phyloP scores from a whole-genome alignment of 2,888 invertebrate species.

The Anticlea derivata region DNA sequence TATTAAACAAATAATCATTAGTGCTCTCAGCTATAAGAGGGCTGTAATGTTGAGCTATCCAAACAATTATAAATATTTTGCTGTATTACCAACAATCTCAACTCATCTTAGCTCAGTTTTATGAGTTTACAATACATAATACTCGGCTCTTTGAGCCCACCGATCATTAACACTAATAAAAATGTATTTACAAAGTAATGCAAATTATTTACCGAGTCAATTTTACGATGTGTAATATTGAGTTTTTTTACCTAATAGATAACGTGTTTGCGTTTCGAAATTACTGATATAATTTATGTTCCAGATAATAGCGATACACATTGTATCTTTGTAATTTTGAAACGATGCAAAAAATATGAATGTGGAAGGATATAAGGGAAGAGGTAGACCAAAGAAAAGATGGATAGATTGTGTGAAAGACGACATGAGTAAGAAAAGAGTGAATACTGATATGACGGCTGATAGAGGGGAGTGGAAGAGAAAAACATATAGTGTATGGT shows the following conservation, averaged over 20 bases:
- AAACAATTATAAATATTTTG: constrained; percentile 44
- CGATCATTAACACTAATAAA: constrained; percentile 52
- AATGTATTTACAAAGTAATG: constrained; percentile 47
- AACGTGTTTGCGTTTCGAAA: constrained; percentile 29
- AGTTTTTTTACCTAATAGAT: constrained; percentile 26
- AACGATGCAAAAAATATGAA: too few species aligned
- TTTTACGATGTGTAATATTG: constrained; percentile 36
- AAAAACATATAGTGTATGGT: too few species aligned
- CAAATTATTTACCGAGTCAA: constrained; percentile 38
- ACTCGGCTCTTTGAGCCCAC: constrained; percentile 48
- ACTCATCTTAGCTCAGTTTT: constrained; percentile 42
- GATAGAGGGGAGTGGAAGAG: too few species aligned
- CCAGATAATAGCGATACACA: background rate
- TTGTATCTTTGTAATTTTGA: background rate
- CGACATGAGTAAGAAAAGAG: too few species aligned
- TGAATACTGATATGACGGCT: too few species aligned
- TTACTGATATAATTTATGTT: constrained; percentile 17
- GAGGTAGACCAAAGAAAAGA: too few species aligned
- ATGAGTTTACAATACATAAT: constrained; percentile 66
- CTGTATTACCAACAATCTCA: constrained; percentile 44
- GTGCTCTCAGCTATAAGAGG: constrained; percentile 18
- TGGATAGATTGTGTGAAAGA: too few species aligned
- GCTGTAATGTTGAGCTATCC: constrained; percentile 15
- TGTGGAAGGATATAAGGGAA: too few species aligned
- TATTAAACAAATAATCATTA: background rate